These are phyloP conservation scores for honey bee (Apis mellifera) DNA, from an alignment of 1,140 invertebrate genomes.

Conservation along the genomic window Amel_HAv3.1 CM009946.2:996501-997000, in stretches of 20 bases:
- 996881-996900: slow-evolving; percentile 21
- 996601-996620: neutral
- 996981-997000: no score
- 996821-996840: slow-evolving; percentile 41
- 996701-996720: no score
- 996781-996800: no score
- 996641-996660: slow-evolving; percentile 33
- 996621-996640: slow-evolving; percentile 42
- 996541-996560: neutral
- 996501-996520: neutral
- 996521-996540: neutral
- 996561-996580: slow-evolving; percentile 2
- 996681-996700: slow-evolving; percentile 7
- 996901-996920: neutral
- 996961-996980: no score
- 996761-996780: neutral
- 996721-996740: no score
- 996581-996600: neutral
- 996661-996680: neutral
- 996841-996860: slow-evolving; percentile 75
- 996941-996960: neutral
- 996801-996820: neutral
- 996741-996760: no score
- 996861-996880: slow-evolving; percentile 72
- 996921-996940: no score